Evolutionary conservation across 1,140 invertebrate genomes (phyloP), one percentile per base, ranked within the genome.

Genomic region (Aphis craccivora): DNA sequence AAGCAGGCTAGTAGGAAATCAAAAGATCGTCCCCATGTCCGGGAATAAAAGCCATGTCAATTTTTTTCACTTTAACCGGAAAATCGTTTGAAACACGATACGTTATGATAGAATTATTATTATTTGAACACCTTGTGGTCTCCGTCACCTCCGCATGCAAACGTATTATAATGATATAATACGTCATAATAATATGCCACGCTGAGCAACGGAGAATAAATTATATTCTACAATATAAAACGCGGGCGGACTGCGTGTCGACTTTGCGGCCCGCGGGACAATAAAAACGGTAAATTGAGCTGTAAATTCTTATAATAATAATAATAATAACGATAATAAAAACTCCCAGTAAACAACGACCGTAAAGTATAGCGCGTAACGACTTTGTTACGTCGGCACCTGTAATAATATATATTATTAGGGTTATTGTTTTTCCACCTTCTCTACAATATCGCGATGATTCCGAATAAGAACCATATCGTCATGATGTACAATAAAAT

Each of bases 291-390:
- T 76, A 92, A 92, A 83, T 92, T 37, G 90, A 92, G 90, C 22
- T 35, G 76, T 83, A 92, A 20, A 83, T 83, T 83, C 51, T 48
- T 40, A 92, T 92, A 76, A 91, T 84, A 76, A 91, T 84, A 76
- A 91, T 84, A 86, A 86, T 40, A 84, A 84, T 84, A 40, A 40
- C 20, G 37, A 91, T 25, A 91, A 45, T 43, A 81, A 91, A 81
- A 81, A 53, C 6, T n/a, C 14, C n/a, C 43, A 43, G 30, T 45
- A 60, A 40, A 90, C 89, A 43, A 76, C 30, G 40, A 30, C 76
- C 30, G 43, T 83, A 83, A 35, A 81, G 40, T 84, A 25, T n/a
- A 3, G 25, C 14, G 43, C 14, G 30, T 87, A 45, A 88, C 43
- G 60, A 76, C 60, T 76, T 18, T 76, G 30, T 35, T n/a, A 18